Percentiles rank a stretch among this genome's conserved stretches.
phyloP scores from a whole-genome alignment of 1,140 invertebrate species.

The Steinernema feltiae region DNA sequence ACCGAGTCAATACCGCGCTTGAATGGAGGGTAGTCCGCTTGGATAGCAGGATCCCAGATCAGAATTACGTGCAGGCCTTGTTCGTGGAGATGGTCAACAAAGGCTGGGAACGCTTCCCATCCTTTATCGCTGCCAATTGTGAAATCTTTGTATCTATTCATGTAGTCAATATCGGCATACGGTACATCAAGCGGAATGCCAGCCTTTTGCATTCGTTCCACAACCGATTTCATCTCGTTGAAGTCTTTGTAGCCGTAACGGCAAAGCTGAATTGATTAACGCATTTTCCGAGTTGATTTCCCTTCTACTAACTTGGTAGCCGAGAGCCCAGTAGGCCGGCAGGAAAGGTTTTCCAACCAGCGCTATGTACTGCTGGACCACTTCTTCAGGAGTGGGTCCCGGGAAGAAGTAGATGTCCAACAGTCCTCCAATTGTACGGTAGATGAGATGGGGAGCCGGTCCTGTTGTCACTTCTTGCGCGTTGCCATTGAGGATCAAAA shows the following conservation, averaged over 20 bases:
- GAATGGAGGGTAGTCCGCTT: constrained; percentile 39
- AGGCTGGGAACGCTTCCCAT: constrained; percentile 28
- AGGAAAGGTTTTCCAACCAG: constrained; percentile 56
- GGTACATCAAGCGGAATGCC: constrained; percentile 58
- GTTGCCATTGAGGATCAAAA: constrained; percentile 62
- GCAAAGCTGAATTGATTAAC: constrained; percentile 58
- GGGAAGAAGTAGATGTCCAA: constrained; percentile 61
- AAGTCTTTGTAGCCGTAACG: constrained; percentile 70
- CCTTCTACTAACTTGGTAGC: constrained; percentile 45
- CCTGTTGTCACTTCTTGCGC: constrained; percentile 59
- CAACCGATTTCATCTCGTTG: constrained; percentile 64
- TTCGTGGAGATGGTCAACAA: constrained; percentile 28
- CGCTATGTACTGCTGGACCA: constrained; percentile 62
- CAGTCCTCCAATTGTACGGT: constrained; percentile 54
- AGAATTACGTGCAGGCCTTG: constrained; percentile 33
- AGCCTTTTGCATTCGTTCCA: constrained; percentile 55
- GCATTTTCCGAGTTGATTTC: background rate
- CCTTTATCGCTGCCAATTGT: constrained; percentile 65
- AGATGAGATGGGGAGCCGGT: constrained; percentile 50
- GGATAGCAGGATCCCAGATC: constrained; percentile 36
- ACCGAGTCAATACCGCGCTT: constrained; percentile 35
- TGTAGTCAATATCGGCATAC: constrained; percentile 71
- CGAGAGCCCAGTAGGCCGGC: constrained; percentile 61
- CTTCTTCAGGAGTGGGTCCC: constrained; percentile 61
- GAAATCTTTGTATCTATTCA: constrained; percentile 78